phyloP scores from a whole-genome alignment of 2,113 vertebrate species.

The Corythaeola cristata region DNA sequence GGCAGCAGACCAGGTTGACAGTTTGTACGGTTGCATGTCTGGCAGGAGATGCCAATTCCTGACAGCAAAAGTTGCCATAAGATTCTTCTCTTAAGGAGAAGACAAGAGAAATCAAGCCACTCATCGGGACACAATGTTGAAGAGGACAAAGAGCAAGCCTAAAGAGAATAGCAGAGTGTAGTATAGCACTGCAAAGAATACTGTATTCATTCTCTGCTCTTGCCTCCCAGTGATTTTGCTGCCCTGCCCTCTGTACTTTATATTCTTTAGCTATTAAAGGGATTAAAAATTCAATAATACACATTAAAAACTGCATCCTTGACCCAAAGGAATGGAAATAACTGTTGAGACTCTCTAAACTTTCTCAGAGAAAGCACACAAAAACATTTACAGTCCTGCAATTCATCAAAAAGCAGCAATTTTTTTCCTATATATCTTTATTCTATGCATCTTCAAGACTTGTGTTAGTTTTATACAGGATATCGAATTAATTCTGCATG shows the following conservation, averaged over 20 bases:
- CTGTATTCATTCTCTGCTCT: conserved; percentile 19
- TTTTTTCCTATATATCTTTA: conserved; percentile 35
- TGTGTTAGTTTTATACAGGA: background rate
- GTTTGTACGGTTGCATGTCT: accelerated
- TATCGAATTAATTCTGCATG: conserved; percentile 18
- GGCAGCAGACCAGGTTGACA: accelerated
- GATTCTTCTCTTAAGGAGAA: background rate
- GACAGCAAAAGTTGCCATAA: background rate
- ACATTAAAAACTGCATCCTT: conserved; percentile 16
- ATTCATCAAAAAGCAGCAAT: conserved; percentile 31
- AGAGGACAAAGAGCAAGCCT: background rate
- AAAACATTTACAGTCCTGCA: conserved; percentile 6
- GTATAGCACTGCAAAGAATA: conserved; percentile 13
- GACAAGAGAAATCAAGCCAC: background rate
- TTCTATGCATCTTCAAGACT: conserved; percentile 9
- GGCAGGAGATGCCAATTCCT: background rate
- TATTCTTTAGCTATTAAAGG: conserved; percentile 35
- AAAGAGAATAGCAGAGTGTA: background rate
- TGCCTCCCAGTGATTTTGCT: conserved; percentile 28
- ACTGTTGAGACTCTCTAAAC: background rate
- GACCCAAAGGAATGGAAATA: conserved; percentile 24
- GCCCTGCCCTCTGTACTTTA: conserved; percentile 6
- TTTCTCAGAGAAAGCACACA: conserved; percentile 14
- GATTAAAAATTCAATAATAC: conserved; percentile 47
- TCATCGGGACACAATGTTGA: background rate